Conservation (phyloP, 2,113 vertebrate species). For the Ammodytes marinus region DNA sequence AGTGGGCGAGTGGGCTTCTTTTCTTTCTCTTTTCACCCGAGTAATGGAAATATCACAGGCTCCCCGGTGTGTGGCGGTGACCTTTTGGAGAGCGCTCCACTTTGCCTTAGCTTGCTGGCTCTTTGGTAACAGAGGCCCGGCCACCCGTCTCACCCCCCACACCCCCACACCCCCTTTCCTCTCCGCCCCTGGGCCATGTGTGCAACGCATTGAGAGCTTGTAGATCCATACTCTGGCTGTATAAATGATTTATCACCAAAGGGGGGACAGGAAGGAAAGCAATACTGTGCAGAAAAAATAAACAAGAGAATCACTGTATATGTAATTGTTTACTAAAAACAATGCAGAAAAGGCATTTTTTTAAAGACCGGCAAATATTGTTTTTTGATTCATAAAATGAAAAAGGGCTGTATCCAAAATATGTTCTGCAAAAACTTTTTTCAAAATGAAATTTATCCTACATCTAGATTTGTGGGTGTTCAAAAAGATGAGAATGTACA, state of each 20-base stretch:
- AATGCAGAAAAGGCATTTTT: too few species aligned
- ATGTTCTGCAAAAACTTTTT: too few species aligned
- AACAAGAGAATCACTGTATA: too few species aligned
- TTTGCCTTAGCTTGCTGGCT: conserved; percentile 81
- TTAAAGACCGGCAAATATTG: too few species aligned
- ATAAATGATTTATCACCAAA: conserved; percentile 81
- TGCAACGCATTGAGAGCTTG: conserved; percentile 70
- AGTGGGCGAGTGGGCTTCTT: conserved; percentile 30
- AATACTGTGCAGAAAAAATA: conserved; percentile 24
- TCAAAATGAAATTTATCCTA: too few species aligned
- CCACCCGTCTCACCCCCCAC: conserved; percentile 68
- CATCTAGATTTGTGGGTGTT: too few species aligned
- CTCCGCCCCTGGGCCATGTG: conserved; percentile 66
- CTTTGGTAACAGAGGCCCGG: conserved; percentile 78
- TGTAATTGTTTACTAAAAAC: too few species aligned
- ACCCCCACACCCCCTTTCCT: conserved; percentile 15
- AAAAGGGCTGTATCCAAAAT: too few species aligned
- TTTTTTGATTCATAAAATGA: too few species aligned
- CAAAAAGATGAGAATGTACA: too few species aligned
- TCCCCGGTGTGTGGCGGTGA: conserved; percentile 82
- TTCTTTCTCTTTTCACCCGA: conserved; percentile 58
- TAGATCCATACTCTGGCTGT: conserved; percentile 73
- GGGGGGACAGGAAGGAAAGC: conserved; percentile 20
- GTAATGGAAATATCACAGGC: conserved; percentile 85
- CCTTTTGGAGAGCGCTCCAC: conserved; percentile 80